These are phyloP conservation scores for Catajapyx aquilonaris DNA, from an alignment of 1,140 invertebrate species.

Conservation along the genomic window DNA sequence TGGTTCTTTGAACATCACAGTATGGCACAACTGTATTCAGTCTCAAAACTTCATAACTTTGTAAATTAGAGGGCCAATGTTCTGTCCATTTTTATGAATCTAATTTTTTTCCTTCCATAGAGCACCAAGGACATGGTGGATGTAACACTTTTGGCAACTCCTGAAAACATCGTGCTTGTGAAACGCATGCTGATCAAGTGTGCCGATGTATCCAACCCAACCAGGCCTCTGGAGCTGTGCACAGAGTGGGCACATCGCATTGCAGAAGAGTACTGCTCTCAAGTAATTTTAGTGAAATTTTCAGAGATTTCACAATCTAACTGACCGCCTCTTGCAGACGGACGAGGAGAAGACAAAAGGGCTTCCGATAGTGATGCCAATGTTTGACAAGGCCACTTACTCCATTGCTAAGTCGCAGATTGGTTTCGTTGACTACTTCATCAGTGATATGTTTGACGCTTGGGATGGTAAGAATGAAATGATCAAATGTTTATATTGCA, in stretches of 20 bases:
- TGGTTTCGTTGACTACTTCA: conserved; percentile 90
- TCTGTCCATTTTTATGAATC: background rate
- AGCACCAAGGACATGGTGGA: background rate
- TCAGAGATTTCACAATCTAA: conserved; percentile 3
- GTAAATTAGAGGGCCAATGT: background rate
- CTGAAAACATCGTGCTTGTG: conserved; percentile 62
- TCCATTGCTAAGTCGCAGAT: conserved; percentile 92
- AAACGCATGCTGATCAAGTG: conserved; percentile 95
- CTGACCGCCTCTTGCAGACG: conserved; percentile 34
- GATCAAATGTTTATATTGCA: too few relatives aligned
- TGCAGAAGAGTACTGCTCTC: conserved; percentile 77
- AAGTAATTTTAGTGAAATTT: conserved; percentile 24
- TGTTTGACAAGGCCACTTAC: conserved; percentile 79
- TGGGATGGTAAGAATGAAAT: conserved; percentile 91
- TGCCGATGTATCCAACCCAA: conserved; percentile 87
- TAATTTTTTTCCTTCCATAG: background rate
- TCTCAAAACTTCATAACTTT: conserved; percentile 3
- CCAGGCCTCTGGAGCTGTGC: conserved; percentile 58
- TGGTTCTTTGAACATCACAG: too few relatives aligned
- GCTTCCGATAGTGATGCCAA: conserved; percentile 86
- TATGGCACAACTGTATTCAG: too few relatives aligned
- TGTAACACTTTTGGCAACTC: conserved; percentile 14
- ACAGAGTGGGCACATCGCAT: conserved; percentile 76
- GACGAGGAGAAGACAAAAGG: conserved; percentile 72
- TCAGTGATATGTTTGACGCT: conserved; percentile 89